Conservation (phyloP, 2,113 vertebrate species). For the Rhinogobius similis region DNA sequence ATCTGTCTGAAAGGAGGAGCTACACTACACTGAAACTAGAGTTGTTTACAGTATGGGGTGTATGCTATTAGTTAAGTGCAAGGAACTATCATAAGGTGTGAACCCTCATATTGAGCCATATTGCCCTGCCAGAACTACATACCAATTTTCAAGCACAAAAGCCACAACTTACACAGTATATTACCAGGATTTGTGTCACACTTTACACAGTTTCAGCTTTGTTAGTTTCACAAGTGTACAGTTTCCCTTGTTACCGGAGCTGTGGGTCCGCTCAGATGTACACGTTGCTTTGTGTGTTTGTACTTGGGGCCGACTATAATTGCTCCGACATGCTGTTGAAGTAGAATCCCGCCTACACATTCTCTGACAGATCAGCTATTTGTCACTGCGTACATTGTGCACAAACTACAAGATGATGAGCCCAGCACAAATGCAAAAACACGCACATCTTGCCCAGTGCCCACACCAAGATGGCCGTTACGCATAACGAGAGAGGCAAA, state of each 20-base stretch:
- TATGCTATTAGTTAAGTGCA: too few species aligned
- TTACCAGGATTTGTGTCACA: background rate
- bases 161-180: background rate
- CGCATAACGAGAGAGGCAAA: background rate
- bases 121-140: background rate
- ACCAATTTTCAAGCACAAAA: background rate
- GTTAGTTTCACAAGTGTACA: background rate
- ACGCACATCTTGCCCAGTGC: constrained; percentile 6
- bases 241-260: background rate
- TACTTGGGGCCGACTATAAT: constrained; percentile 64
- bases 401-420: constrained; percentile 33
- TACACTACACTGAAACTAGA: too few species aligned
- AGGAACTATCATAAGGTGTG: too few species aligned
- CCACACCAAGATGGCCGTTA: constrained; percentile 16
- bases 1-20: too few species aligned
- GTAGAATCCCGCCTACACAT: constrained; percentile 75
- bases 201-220: background rate
- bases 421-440: constrained; percentile 20
- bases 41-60: too few species aligned
- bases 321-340: constrained; percentile 73
- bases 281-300: constrained; percentile 32
- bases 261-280: constrained; percentile 19
- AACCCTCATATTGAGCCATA: too few species aligned
- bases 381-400: constrained; percentile 58
- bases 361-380: constrained; percentile 65